Evolutionary conservation across 2,888 invertebrate genomes (phyloP).

Genomic region (Amphipoea oculea): DNA sequence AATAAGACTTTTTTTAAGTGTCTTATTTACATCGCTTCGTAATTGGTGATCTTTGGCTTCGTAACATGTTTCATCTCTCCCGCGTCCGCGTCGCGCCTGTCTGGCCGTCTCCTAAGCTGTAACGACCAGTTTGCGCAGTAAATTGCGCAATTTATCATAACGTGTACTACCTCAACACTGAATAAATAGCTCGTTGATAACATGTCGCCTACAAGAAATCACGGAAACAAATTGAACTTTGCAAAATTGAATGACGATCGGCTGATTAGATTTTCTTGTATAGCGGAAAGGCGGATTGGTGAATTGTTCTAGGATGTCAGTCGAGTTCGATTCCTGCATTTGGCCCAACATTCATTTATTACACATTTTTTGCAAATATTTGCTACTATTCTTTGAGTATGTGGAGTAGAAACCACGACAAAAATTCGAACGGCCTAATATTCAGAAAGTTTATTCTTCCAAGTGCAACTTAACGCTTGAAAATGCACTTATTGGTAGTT

Average conservation of each 20-base stretch:
- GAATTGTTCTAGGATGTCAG: neutral
- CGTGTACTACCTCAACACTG: constrained; percentile 34
- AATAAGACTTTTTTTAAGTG: neutral
- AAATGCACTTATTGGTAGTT: constrained; percentile 24
- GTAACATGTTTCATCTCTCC: neutral
- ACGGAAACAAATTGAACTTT: constrained; percentile 23
- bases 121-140: constrained; percentile 30
- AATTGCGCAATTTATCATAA: constrained; percentile 41
- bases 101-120: constrained; percentile 4
- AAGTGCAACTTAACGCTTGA: constrained; percentile 21
- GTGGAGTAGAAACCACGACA: neutral
- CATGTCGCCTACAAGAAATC: constrained; percentile 17
- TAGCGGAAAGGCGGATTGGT: neutral
- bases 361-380: neutral
- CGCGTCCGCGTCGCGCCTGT: neutral
- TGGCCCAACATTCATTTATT: neutral
- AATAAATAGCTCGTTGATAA: constrained; percentile 21
- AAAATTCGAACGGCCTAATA: neutral
- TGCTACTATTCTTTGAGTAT: neutral
- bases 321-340: neutral
- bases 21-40: neutral
- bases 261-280: constrained; percentile 14
- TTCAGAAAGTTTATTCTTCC: constrained; percentile 2
- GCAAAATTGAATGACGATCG: neutral
- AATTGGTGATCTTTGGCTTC: neutral